A percentile compares a stretch with the other conserved stretches of the same genome.
Evolutionary conservation across 2,888 invertebrate genomes (phyloP).

Genomic region (Pristionchus japonicus): DNA sequence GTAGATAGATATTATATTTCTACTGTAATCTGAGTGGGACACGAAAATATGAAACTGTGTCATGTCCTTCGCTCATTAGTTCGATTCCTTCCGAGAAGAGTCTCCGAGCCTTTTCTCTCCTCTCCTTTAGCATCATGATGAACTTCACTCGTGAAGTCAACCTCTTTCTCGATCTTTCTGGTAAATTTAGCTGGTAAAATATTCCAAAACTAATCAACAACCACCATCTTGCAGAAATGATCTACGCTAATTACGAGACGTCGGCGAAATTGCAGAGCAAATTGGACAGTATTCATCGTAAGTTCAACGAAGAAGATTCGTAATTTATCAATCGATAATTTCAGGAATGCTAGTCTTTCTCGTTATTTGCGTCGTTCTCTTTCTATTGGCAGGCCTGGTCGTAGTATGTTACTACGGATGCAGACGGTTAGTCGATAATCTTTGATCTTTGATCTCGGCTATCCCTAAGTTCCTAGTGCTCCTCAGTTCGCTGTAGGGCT

Average conservation of each 20-base stretch:
- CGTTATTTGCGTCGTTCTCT: constrained; percentile 55
- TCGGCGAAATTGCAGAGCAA: constrained; percentile 57
- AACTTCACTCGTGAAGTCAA: background rate
- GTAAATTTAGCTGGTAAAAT: background rate
- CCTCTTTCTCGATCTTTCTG: background rate
- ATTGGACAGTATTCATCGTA: constrained; percentile 59
- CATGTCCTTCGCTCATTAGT: background rate
- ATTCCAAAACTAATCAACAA: background rate
- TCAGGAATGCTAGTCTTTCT: constrained; percentile 52
- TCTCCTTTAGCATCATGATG: background rate
- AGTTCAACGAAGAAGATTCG: background rate
- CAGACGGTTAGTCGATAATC: constrained; percentile 46
- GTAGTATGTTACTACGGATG: constrained; percentile 58
- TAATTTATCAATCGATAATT: constrained; percentile 14
- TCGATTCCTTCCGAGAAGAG: background rate
- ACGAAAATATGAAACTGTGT: background rate
- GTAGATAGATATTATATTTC: background rate
- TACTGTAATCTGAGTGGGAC: background rate
- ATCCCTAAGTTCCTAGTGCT: background rate
- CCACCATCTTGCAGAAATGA: constrained; percentile 53
- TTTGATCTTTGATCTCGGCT: background rate
- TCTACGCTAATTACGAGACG: constrained; percentile 62
- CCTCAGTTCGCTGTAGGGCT: background rate
- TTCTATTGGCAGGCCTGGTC: constrained; percentile 51
- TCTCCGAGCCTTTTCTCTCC: background rate